Evolutionary conservation across 2,888 invertebrate genomes (phyloP).

Genomic region (Bombyx huttoni): DNA sequence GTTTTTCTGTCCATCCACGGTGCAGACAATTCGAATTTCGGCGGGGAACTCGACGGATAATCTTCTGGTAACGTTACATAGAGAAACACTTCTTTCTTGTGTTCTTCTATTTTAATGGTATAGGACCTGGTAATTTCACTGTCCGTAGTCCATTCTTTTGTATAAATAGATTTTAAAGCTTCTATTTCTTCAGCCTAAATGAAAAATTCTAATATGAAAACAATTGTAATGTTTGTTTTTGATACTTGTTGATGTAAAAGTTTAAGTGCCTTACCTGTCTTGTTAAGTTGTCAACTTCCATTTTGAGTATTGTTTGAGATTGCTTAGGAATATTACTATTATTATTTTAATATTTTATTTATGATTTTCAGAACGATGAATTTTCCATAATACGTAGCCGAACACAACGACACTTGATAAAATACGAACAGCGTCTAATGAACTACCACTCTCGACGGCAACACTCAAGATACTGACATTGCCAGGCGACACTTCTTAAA

Average conservation of each 20-base stretch:
- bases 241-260: too few relatives aligned
- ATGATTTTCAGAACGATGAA: too few relatives aligned
- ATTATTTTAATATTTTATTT: too few relatives aligned
- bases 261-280: slow-evolving; percentile 20
- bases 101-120: slow-evolving; percentile 70
- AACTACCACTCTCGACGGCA: too few relatives aligned
- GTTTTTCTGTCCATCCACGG: slow-evolving; percentile 78
- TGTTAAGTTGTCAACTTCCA: slow-evolving; percentile 38
- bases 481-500: too few relatives aligned
- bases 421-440: too few relatives aligned
- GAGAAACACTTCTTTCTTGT: slow-evolving; percentile 66
- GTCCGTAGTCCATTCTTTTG: slow-evolving; percentile 76
- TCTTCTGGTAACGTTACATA: slow-evolving; percentile 75
- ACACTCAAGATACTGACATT: too few relatives aligned
- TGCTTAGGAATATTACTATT: too few relatives aligned
- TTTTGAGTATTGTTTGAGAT: slow-evolving; percentile 7
- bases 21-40: slow-evolving; percentile 79
- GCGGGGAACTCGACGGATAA: slow-evolving; percentile 77
- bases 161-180: slow-evolving; percentile 80
- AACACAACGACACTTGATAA: too few relatives aligned
- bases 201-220: background rate
- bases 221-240: too few relatives aligned
- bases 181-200: slow-evolving; percentile 78
- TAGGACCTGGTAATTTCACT: slow-evolving; percentile 70
- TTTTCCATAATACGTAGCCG: too few relatives aligned